These are phyloP conservation scores for Eristalinus aeneus DNA, from an alignment of 2,888 invertebrate species.

Conservation along the genomic window DNA sequence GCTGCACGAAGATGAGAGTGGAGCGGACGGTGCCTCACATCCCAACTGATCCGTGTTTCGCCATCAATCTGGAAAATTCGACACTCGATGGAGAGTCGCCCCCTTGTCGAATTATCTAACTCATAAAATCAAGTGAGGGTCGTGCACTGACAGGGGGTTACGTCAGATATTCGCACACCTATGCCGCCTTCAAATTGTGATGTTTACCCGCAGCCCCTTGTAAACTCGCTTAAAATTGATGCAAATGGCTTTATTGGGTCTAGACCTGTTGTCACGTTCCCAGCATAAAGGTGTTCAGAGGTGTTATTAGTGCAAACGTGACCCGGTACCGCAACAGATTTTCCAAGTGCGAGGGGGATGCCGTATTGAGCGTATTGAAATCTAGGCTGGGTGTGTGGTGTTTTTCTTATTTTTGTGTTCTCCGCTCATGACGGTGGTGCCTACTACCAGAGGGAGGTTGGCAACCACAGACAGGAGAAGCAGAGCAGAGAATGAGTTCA, in stretches of 20 bases:
- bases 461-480: background rate
- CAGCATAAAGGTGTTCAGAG: background rate
- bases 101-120: background rate
- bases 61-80: background rate
- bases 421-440: background rate
- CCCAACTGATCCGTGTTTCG: background rate
- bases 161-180: background rate
- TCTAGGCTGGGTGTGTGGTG: background rate
- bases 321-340: background rate
- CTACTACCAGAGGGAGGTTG: background rate
- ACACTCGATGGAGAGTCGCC: background rate
- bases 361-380: background rate
- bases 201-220: background rate
- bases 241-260: constrained; percentile 12
- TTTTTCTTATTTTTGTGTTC: background rate
- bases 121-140: background rate
- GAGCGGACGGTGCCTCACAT: background rate
- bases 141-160: background rate
- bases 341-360: background rate
- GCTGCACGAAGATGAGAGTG: background rate
- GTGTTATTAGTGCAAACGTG: constrained; percentile 13
- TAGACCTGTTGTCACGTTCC: background rate
- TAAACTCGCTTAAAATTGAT: background rate
- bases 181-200: background rate
- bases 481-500: background rate